Percentiles rank a stretch among this genome's conserved stretches.
phyloP scores from a whole-genome alignment of 2,113 vertebrate species.

The Xiphophorus couchianus region DNA sequence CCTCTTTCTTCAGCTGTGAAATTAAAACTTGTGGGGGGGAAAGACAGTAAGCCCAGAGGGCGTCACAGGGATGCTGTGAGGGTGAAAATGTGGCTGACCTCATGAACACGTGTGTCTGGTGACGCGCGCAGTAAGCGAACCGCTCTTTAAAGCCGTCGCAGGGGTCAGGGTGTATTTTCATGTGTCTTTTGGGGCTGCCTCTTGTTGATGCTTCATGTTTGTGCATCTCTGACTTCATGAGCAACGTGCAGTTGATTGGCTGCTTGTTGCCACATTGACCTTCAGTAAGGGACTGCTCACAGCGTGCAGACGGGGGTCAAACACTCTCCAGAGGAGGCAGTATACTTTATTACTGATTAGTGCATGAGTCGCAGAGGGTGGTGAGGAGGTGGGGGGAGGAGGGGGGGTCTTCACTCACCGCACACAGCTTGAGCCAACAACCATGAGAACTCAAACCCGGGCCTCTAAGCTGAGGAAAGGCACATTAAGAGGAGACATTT shows the following conservation, averaged over 20 bases:
- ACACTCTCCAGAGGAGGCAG: constrained; percentile 29
- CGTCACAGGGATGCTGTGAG: neutral
- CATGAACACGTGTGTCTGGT: constrained; percentile 23
- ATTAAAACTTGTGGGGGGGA: constrained; percentile 42
- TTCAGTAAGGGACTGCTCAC: constrained; percentile 36
- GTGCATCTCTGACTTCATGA: constrained; percentile 16
- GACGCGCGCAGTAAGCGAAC: constrained; percentile 18
- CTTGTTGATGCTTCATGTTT: constrained; percentile 2
- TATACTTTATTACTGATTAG: constrained; percentile 66
- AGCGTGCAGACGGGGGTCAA: constrained; percentile 61
- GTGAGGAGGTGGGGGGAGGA: constrained; percentile 18
- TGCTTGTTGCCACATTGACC: constrained; percentile 41
- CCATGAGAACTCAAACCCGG: constrained; percentile 11
- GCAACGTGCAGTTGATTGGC: constrained; percentile 17
- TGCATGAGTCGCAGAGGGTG: constrained; percentile 40
- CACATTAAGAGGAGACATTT: constrained; percentile 55
- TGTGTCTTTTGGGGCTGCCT: constrained; percentile 3
- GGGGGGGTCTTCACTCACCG: constrained; percentile 62
- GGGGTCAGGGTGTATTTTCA: constrained; percentile 6
- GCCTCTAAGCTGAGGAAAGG: constrained; percentile 25
- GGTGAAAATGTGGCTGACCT: constrained; percentile 38
- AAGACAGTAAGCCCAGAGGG: neutral
- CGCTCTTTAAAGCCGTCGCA: neutral
- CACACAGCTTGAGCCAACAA: constrained; percentile 47
- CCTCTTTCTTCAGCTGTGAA: constrained; percentile 55